A percentile compares a stretch with the other conserved stretches of the same genome.
phyloP scores from a whole-genome alignment of 2,797 vertebrate species.

The Cephalopachus bancanus region DNA sequence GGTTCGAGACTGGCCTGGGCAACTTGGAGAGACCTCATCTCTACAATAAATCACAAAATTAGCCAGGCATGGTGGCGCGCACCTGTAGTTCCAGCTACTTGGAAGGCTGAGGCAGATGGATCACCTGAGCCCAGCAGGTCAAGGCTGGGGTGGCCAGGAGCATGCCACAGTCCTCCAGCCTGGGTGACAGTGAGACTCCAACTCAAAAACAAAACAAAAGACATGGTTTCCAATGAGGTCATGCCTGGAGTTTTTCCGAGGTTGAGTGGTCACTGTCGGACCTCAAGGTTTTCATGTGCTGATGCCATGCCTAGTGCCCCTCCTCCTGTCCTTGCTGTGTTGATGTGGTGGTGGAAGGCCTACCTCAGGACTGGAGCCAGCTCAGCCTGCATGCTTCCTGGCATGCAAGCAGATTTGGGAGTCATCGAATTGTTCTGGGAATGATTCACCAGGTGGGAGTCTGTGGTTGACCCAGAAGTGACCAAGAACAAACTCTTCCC shows the following conservation, averaged over 20 bases:
- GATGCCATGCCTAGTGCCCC: not conserved
- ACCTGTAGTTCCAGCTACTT: too few species aligned
- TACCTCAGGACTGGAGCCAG: fast-evolving
- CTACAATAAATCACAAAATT: too few species aligned
- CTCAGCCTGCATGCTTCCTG: not conserved
- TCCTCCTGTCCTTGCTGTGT: not conserved
- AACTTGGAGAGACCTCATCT: too few species aligned
- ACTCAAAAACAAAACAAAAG: too few species aligned
- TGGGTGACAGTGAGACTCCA: too few species aligned
- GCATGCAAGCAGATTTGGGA: too few species aligned
- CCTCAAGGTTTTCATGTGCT: fast-evolving
- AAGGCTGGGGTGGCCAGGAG: too few species aligned
- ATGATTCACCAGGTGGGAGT: not conserved
- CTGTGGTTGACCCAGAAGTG: not conserved
- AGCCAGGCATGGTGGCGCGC: too few species aligned
- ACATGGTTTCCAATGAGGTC: not conserved
- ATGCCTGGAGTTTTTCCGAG: not conserved
- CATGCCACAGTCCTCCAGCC: too few species aligned
- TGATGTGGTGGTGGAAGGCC: fast-evolving
- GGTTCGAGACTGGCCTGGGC: too few species aligned
- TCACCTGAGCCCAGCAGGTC: too few species aligned
- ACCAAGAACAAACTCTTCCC: not conserved
- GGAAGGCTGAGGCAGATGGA: too few species aligned
- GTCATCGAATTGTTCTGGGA: fast-evolving
- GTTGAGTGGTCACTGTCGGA: not conserved